A percentile compares a stretch with the other conserved stretches of the same genome.
Evolutionary conservation across 2,113 vertebrate genomes (phyloP).

Genomic region (Marmota monax): DNA sequence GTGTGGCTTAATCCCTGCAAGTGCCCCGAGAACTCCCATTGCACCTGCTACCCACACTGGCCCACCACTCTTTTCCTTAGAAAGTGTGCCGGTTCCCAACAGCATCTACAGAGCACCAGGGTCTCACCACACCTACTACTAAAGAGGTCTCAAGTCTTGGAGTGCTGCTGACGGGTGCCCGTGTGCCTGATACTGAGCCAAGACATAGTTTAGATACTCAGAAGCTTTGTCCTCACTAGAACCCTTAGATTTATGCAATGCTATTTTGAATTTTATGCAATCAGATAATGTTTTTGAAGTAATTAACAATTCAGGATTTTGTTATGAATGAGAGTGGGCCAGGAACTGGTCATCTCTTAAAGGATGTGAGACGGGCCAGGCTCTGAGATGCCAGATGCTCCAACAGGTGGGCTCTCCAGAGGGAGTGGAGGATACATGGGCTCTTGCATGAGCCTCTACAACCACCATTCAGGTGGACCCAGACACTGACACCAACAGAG

Average conservation of each 20-base stretch:
- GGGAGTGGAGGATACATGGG: not conserved
- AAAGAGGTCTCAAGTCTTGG: not conserved
- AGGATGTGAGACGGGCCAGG: not conserved
- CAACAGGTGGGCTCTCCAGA: fast-evolving
- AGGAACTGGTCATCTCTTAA: not conserved
- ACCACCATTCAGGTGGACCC: too few relatives aligned
- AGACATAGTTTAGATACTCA: fast-evolving
- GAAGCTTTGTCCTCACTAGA: fast-evolving
- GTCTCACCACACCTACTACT: fast-evolving
- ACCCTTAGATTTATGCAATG: fast-evolving
- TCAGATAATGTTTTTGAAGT: not conserved
- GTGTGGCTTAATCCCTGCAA: fast-evolving
- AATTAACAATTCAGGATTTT: not conserved
- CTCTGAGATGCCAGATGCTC: not conserved
- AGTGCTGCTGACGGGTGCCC: not conserved
- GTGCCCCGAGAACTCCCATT: fast-evolving
- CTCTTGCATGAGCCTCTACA: not conserved
- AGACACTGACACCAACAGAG: not conserved
- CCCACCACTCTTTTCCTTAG: not conserved
- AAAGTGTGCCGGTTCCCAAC: not conserved
- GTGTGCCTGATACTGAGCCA: fast-evolving
- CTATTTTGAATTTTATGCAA: not conserved
- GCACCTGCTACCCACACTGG: too few relatives aligned
- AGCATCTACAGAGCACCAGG: fast-evolving
- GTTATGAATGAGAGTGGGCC: not conserved